Base-by-base conservation (phyloP, 2,797 vertebrate genomes). In the Hyperoplus immaculatus region DNA sequence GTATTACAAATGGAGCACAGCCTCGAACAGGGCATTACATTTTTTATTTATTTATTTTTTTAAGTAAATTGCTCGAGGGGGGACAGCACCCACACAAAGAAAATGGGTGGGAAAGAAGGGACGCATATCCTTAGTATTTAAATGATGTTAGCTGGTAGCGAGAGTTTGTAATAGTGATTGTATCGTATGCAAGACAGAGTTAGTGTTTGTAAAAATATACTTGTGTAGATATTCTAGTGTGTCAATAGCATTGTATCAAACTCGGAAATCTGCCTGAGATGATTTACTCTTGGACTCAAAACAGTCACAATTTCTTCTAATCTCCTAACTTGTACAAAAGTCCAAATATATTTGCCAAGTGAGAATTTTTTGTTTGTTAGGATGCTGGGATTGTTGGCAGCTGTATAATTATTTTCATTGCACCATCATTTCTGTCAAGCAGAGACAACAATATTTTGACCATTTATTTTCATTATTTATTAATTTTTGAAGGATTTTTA, bases 141-240 rank as follows among this genome's bases (percentile, higher is more conserved):
- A 85, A 81, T 79, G 79, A 91, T 86, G 80, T 87, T 94, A 87
- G 91, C 75, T 80, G 82, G 81, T 91, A 90, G 90, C 14, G 77
- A 80, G 83, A 84, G 81, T 93, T 85, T 91, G 88, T 92, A 45
- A 56, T 80, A 79, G 89, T 88, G 83, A 59, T 90, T 91, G 89
- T 93, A 87, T 89, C 80, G 78, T 90, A 84, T 92, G 92, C 90
- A 73, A 91, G 86, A 84, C 89, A 78, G 84, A 88, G 75, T 88
- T 83, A 55, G 89, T 88, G 87, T 90, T 92, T 88, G 90, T 92
- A 80, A 87, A 29, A 90, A 85, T 92, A 78, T 89, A 86, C 72
- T 69, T 78, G 79, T 91, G 87, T 91, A 90, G 85, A 93, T 88
- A 83, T 63, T 62, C 58, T 84, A 87, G 79, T 81, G 67, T 75